Conservation (phyloP, 2,113 vertebrate species). For the Lanius ludovicianus region DNA sequence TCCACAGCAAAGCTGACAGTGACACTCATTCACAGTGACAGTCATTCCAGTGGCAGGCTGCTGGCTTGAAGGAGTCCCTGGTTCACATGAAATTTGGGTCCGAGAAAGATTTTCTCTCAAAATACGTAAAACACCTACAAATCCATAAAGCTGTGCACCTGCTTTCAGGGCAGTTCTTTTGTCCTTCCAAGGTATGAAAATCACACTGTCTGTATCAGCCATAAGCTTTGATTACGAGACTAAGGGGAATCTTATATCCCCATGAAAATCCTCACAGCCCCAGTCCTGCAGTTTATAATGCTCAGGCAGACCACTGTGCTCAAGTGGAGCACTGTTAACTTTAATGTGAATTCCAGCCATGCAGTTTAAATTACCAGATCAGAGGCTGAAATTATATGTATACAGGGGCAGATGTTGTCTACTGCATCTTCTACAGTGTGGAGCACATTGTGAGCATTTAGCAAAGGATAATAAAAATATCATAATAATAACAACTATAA, state of each 20-base stretch:
- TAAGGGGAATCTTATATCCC: not conserved
- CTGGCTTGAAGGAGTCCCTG: not conserved
- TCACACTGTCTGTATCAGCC: not conserved
- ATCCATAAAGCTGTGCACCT: not conserved
- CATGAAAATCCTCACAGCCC: not conserved
- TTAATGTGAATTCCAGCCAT: constrained; percentile 7
- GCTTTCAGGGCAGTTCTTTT: not conserved
- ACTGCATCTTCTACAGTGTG: not conserved
- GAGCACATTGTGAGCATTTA: not conserved
- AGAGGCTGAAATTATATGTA: not conserved
- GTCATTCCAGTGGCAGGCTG: not conserved
- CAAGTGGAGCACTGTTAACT: not conserved
- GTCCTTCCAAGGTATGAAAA: not conserved
- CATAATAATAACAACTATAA: not conserved
- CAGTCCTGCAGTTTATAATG: not conserved
- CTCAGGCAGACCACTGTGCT: not conserved
- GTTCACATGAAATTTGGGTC: not conserved
- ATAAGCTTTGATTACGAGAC: not conserved
- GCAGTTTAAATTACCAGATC: not conserved
- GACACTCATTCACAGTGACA: not conserved
- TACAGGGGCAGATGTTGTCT: not conserved
- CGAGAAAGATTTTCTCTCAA: not conserved
- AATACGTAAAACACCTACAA: not conserved
- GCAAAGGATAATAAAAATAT: not conserved
- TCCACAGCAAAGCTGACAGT: accelerated